These are phyloP conservation scores for Anguilla obscura DNA, from an alignment of 2,797 vertebrate species.

Conservation along the genomic window DNA sequence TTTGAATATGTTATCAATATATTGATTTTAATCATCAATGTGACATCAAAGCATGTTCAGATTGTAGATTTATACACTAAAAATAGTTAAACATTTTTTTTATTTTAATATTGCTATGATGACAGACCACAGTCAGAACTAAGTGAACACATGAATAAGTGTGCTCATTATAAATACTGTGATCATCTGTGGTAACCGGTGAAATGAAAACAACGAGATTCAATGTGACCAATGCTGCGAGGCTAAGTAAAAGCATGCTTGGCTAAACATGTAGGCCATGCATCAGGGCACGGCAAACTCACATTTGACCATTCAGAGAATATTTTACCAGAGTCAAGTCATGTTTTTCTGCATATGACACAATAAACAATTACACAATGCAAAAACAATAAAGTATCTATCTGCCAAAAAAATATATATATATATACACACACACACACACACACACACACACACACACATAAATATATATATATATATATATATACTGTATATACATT, in stretches of 20 bases:
- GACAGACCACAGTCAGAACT: background rate
- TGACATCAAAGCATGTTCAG: background rate
- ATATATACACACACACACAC: too few species aligned
- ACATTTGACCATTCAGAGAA: conserved; percentile 5
- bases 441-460: too few species aligned
- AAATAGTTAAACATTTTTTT: background rate
- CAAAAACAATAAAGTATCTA: background rate
- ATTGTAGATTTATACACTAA: background rate
- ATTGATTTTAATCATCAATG: background rate
- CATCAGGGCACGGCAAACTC: background rate
- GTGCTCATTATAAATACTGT: background rate
- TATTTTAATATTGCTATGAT: background rate
- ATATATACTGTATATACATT: too few species aligned
- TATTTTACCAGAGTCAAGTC: conserved; percentile 52
- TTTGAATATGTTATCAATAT: background rate
- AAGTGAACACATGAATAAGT: background rate
- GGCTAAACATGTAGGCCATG: conserved; percentile 33
- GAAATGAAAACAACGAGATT: background rate
- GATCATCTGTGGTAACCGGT: background rate
- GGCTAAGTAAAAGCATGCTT: conserved; percentile 23
- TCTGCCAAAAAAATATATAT: background rate
- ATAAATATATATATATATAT: too few species aligned
- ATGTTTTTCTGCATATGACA: conserved; percentile 65
- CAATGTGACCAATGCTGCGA: background rate
- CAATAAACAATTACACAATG: conserved; percentile 34